Percentiles rank a stretch among this genome's conserved stretches.
Conservation (phyloP, 2,113 vertebrate genomes). For the Illadopsis cleaveri region DNA sequence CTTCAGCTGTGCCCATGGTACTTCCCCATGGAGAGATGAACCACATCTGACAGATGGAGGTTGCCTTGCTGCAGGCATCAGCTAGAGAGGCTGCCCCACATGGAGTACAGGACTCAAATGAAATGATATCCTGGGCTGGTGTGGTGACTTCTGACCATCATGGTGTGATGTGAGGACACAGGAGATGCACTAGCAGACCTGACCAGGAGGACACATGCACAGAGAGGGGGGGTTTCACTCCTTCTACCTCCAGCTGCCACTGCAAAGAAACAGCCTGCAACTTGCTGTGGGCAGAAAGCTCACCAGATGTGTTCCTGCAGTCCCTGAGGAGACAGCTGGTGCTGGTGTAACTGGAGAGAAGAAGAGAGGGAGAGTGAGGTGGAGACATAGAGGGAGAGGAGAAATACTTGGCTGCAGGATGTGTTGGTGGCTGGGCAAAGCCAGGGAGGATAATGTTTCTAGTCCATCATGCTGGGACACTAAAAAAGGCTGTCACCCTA, state of each 20-base stretch:
- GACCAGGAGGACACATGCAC: background rate
- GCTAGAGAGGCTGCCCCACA: background rate
- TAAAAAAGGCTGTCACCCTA: background rate
- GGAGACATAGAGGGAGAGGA: background rate
- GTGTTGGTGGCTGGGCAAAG: background rate
- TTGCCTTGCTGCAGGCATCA: background rate
- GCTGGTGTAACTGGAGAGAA: background rate
- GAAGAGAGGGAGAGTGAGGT: background rate
- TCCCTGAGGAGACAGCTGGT: background rate
- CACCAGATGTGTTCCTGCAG: background rate
- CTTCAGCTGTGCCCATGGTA: background rate
- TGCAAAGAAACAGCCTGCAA: background rate
- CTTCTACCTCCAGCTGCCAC: background rate
- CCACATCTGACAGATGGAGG: background rate
- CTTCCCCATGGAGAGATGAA: background rate
- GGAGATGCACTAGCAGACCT: background rate
- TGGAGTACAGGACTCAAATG: background rate
- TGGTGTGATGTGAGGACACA: background rate
- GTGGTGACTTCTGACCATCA: background rate
- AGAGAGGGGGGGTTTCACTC: rapidly evolving
- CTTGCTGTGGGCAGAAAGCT: background rate
- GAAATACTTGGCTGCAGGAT: background rate
- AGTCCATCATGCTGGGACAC: background rate
- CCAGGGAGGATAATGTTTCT: background rate
- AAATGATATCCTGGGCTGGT: background rate